A percentile compares a stretch with the other conserved stretches of the same genome.
These are phyloP conservation scores for Abrostola tripartita DNA, from an alignment of 2,888 invertebrate genomes.

Conservation along the genomic window DNA sequence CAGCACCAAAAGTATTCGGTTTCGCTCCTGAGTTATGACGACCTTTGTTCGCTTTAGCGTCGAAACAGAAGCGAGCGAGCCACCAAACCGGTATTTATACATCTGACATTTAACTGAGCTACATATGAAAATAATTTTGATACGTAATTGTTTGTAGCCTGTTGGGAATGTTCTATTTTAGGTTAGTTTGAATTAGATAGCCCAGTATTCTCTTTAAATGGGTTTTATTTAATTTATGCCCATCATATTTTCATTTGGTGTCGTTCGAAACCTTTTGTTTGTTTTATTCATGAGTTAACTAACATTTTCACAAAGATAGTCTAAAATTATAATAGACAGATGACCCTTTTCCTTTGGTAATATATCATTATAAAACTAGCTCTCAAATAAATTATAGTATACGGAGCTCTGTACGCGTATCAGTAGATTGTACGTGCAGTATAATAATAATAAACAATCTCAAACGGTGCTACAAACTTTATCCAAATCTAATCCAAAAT, in stretches of 20 bases:
- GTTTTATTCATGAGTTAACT: neutral
- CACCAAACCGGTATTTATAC: slow-evolving; percentile 62
- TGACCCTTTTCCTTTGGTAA: too few species aligned
- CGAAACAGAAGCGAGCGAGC: slow-evolving; percentile 47
- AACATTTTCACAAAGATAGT: neutral
- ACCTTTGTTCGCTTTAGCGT: slow-evolving; percentile 39
- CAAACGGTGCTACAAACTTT: too few species aligned
- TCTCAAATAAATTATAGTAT: too few species aligned
- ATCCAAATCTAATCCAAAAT: too few species aligned
- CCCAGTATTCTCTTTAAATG: slow-evolving; percentile 18
- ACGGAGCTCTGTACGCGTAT: too few species aligned
- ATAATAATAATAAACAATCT: too few species aligned
- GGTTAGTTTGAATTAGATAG: slow-evolving; percentile 13
- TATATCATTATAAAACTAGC: too few species aligned
- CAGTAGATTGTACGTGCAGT: too few species aligned
- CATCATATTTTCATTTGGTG: slow-evolving; percentile 8
- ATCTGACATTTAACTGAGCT: slow-evolving; percentile 64
- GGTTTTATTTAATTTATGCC: slow-evolving; percentile 5
- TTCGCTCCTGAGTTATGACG: slow-evolving; percentile 45
- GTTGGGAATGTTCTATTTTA: slow-evolving; percentile 27
- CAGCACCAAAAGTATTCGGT: slow-evolving; percentile 40
- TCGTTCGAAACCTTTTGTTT: neutral
- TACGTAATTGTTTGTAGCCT: slow-evolving; percentile 47
- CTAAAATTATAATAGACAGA: too few species aligned
- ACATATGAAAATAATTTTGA: slow-evolving; percentile 62